Evolutionary conservation across 2,113 vertebrate genomes (phyloP).

Genomic region (Grantiella picta): DNA sequence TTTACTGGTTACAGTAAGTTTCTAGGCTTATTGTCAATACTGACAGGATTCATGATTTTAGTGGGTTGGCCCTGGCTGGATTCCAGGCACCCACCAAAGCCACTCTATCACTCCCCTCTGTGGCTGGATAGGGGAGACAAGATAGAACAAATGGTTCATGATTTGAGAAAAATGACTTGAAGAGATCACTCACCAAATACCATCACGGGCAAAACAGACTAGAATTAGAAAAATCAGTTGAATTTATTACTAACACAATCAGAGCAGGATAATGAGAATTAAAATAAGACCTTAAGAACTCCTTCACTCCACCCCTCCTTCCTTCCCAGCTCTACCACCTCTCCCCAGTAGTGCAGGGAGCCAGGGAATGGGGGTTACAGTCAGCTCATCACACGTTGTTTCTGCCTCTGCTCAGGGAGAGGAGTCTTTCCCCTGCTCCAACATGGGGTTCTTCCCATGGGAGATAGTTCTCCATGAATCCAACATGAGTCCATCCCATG

Average conservation of each 20-base stretch:
- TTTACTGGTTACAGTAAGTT: background rate
- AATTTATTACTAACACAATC: background rate
- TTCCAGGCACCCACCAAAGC: background rate
- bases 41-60: background rate
- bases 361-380: background rate
- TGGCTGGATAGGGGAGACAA: background rate
- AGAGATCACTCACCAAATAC: background rate
- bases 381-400: background rate
- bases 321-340: background rate
- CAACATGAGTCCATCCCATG: background rate
- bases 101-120: background rate
- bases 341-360: background rate
- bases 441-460: rapidly evolving
- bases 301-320: background rate
- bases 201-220: background rate
- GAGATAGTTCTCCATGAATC: background rate
- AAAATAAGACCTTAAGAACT: background rate
- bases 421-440: background rate
- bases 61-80: too few species aligned
- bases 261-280: background rate
- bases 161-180: background rate
- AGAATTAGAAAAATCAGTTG: background rate
- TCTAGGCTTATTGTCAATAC: background rate
- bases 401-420: background rate
- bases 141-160: background rate